These are phyloP conservation scores for Hirtodrosophila cameraria DNA, from an alignment of 2,888 invertebrate genomes.

Conservation along the genomic window DNA sequence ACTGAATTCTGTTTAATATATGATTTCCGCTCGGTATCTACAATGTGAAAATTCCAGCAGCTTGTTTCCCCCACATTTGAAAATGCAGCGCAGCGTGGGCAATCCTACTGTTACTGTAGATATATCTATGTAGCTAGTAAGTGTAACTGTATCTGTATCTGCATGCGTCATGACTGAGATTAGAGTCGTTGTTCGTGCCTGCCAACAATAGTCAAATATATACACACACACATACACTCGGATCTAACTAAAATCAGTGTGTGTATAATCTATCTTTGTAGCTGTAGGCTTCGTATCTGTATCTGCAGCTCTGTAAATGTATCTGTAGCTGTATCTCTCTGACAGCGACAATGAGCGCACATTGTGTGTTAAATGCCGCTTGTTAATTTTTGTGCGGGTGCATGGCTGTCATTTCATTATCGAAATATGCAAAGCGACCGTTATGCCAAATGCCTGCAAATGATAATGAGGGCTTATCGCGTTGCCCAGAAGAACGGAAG, in stretches of 20 bases:
- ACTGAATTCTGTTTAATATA: slow-evolving; percentile 74
- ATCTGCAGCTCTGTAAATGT: slow-evolving; percentile 27
- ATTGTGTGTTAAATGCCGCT: slow-evolving; percentile 48
- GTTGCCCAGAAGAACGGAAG: slow-evolving; percentile 35
- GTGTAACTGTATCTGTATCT: slow-evolving; percentile 32
- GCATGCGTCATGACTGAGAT: slow-evolving; percentile 67
- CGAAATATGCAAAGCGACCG: slow-evolving; percentile 56
- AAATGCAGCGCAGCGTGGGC: slow-evolving; percentile 50
- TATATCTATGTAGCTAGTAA: slow-evolving; percentile 17
- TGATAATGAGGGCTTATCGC: slow-evolving; percentile 78
- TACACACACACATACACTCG: slow-evolving; percentile 1
- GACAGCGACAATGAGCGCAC: slow-evolving; percentile 66
- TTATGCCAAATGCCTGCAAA: slow-evolving; percentile 53
- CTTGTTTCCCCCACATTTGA: slow-evolving; percentile 23
- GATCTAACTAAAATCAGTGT: slow-evolving; percentile 56
- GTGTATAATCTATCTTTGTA: slow-evolving; percentile 35
- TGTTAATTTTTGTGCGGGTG: slow-evolving; percentile 69
- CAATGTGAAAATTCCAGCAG: slow-evolving; percentile 36
- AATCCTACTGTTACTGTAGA: slow-evolving; percentile 18
- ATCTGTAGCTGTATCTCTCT: slow-evolving; percentile 11
- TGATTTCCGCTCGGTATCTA: slow-evolving; percentile 62
- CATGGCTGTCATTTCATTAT: slow-evolving; percentile 75
- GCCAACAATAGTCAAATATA: slow-evolving; percentile 57
- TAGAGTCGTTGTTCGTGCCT: slow-evolving; percentile 71
- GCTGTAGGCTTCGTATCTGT: slow-evolving; percentile 7